Percentiles rank a stretch among this genome's conserved stretches.
phyloP scores from a whole-genome alignment of 2,113 vertebrate genomes.

The Nannospalax galili region DNA sequence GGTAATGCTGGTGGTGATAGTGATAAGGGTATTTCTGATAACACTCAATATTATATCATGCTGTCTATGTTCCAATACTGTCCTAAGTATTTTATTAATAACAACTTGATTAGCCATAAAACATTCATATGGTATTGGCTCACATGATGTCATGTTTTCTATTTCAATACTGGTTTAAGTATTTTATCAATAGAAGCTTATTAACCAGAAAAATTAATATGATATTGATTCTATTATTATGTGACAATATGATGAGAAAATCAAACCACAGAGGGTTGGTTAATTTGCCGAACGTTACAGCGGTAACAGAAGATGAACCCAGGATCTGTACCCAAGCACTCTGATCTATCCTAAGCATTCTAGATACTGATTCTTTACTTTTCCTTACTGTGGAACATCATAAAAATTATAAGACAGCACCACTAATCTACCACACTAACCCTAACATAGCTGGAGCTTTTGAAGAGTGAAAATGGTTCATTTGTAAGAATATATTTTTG shows the following conservation, averaged over 20 bases:
- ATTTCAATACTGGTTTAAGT: neutral
- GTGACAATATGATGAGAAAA: neutral
- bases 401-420: neutral
- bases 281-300: slow-evolving; percentile 33
- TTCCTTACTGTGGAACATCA: neutral
- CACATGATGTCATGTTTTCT: neutral
- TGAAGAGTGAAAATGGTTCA: neutral
- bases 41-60: neutral
- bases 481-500: slow-evolving; percentile 21
- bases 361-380: neutral
- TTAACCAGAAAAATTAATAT: neutral
- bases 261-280: neutral
- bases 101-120: slow-evolving; percentile 2
- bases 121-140: neutral
- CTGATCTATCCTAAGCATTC: neutral
- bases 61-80: neutral
- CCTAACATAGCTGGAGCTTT: neutral
- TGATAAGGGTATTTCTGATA: neutral
- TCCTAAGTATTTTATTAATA: neutral
- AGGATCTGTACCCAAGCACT: neutral
- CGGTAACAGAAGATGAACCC: neutral
- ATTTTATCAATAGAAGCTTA: neutral
- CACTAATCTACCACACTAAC: neutral
- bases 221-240: neutral
- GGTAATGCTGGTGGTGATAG: too few relatives aligned